phyloP scores from a whole-genome alignment of 2,888 invertebrate species.

The Agrotis ipsilon region DNA sequence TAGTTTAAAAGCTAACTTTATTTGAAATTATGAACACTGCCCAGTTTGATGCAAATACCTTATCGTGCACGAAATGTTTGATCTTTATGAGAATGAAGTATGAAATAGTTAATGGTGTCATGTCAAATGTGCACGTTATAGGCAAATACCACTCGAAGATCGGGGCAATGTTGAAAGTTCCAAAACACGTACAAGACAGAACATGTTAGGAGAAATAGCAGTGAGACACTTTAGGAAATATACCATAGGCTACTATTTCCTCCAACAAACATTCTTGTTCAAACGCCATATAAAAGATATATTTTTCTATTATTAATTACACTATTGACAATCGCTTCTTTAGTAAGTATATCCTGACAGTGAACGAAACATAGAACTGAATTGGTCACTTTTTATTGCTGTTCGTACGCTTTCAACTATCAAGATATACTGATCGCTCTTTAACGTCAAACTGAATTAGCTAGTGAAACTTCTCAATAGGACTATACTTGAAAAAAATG shows the following conservation, averaged over 20 bases:
- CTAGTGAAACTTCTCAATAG: background rate
- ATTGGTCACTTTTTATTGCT: slow-evolving; percentile 46
- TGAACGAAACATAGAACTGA: background rate
- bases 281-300: slow-evolving; percentile 30
- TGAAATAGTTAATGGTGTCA: slow-evolving; percentile 22
- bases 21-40: slow-evolving; percentile 28
- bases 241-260: background rate
- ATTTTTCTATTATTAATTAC: slow-evolving; percentile 30
- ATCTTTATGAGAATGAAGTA: slow-evolving; percentile 20
- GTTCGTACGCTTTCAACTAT: slow-evolving; percentile 11
- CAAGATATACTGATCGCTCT: slow-evolving; percentile 5
- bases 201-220: slow-evolving; percentile 6
- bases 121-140: background rate
- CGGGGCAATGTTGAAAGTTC: slow-evolving; percentile 19
- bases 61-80: slow-evolving; percentile 22
- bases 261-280: background rate
- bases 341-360: slow-evolving; percentile 7
- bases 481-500: too few species aligned
- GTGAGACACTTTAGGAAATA: background rate
- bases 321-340: slow-evolving; percentile 26
- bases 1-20: slow-evolving; percentile 24
- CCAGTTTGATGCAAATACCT: slow-evolving; percentile 9
- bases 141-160: background rate
- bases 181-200: slow-evolving; percentile 8
- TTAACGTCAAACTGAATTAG: background rate